Evolutionary conservation across 1,140 invertebrate species (phyloP).

Genomic region (Drosophila albomicans): DNA sequence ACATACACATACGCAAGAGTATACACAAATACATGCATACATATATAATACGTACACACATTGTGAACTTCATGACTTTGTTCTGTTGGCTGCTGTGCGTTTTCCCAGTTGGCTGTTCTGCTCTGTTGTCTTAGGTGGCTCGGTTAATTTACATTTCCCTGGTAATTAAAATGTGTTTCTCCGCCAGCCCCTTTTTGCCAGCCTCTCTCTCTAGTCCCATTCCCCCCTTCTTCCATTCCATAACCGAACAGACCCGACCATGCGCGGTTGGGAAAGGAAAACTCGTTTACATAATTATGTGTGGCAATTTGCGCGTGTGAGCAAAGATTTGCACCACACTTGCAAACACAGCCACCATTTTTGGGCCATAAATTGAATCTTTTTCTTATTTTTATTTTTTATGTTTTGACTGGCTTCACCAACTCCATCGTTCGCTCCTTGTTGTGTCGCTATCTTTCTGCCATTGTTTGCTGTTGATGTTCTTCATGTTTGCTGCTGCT

Average conservation of each 20-base stretch:
- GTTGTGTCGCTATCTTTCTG: not conserved
- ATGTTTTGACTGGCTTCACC: not conserved
- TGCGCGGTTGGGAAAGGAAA: conserved; percentile 29
- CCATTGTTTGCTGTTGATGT: conserved; percentile 38
- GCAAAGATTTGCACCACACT: conserved; percentile 65
- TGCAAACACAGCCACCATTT: conserved; percentile 41
- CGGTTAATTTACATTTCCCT: conserved; percentile 81
- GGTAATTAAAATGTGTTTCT: conserved; percentile 76
- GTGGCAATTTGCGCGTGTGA: conserved; percentile 71
- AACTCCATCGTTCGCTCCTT: not conserved
- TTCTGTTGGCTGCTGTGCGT: conserved; percentile 49
- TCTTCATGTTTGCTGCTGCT: conserved; percentile 18
- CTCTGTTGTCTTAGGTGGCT: conserved; percentile 71
- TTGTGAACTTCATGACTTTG: conserved; percentile 56
- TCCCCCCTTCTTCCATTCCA: not conserved
- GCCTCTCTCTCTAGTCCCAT: no score
- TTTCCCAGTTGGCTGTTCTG: conserved; percentile 50
- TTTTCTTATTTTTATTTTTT: conserved; percentile 10
- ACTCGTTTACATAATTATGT: conserved; percentile 81
- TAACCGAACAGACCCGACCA: conserved; percentile 6
- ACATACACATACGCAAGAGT: conserved; percentile 37
- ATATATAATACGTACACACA: conserved; percentile 8
- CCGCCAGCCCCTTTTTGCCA: conserved; percentile 23
- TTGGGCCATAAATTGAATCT: conserved; percentile 60
- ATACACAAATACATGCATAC: conserved; percentile 5